Evolutionary conservation across 2,797 vertebrate genomes (phyloP).

Genomic region (Zenarchopterus dispar): DNA sequence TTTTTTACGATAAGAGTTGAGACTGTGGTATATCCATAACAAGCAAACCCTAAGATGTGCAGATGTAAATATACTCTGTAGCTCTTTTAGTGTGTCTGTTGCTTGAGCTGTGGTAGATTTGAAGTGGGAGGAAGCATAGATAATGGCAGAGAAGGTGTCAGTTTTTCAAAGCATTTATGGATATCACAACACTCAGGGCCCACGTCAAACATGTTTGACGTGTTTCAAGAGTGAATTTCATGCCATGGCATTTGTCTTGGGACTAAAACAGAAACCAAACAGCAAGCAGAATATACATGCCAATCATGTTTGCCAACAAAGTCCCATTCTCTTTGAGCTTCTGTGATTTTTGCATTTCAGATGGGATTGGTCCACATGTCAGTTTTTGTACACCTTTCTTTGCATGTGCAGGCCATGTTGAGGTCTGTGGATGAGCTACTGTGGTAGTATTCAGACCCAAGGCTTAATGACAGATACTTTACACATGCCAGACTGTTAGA

Average conservation of each 20-base stretch:
- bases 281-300: constrained; percentile 57
- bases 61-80: constrained; percentile 10
- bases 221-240: constrained; percentile 57
- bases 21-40: constrained; percentile 4
- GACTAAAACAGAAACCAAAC: constrained; percentile 55
- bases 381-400: constrained; percentile 52
- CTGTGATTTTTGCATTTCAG: constrained; percentile 59
- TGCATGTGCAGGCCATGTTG: constrained; percentile 68
- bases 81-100: constrained; percentile 16
- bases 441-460: constrained; percentile 52
- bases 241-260: constrained; percentile 48
- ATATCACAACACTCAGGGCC: constrained; percentile 45
- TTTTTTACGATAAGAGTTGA: constrained; percentile 2
- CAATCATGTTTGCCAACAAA: constrained; percentile 57
- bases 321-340: constrained; percentile 43
- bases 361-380: constrained; percentile 54
- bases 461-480: constrained; percentile 79
- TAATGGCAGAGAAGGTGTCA: constrained; percentile 39
- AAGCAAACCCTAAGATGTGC: constrained; percentile 19
- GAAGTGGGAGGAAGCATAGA: constrained; percentile 29
- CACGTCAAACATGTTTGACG: constrained; percentile 54
- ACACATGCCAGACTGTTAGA: constrained; percentile 80
- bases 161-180: constrained; percentile 36
- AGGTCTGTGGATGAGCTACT: constrained; percentile 45
- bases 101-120: constrained; percentile 27